Evolutionary conservation across 1,140 invertebrate genomes (phyloP), one percentile per base, ranked within the genome.

Genomic region (Euwallacea similis): DNA sequence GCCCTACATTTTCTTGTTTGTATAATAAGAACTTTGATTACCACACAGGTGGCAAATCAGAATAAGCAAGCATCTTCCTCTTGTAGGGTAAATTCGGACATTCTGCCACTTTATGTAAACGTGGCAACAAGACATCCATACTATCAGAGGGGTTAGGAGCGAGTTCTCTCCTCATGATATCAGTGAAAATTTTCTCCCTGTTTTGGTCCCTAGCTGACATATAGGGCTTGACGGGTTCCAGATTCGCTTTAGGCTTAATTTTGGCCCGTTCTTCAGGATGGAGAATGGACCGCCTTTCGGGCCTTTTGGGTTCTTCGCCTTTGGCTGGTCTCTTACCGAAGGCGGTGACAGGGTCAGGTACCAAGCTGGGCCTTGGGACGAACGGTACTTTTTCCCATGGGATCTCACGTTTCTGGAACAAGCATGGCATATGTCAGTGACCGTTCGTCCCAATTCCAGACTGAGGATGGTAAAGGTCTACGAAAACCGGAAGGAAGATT

Each of bases 351-450:
- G 91, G 91, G 80, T 91, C 90, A 60, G 91, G 87, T 71, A 93
- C 88, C 79, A 92, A 86, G 75, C 91, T 91, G 72, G 92, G 91
- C 72, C 92, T 85, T 71, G 92, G 90, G 75, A 93, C 91, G 80
- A 87, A 88, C 73, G 92, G 92, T 78, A 92, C 89, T 85, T 92
- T 92, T 82, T 93, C 90, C 91, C 91, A 94, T 75, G 91, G 90
- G 75, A 92, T 89, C 80, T 86, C 85, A 76, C 85, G 86, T 86
- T 87, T 91, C 91, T 93, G 90, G 81, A 90, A 90, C 64, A 75
- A 74, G 66, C 74, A 73, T 60, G 69, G 72, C 73, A 75, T 67
- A 64, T 42, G 63, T 74, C 78, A 82, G 79, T 82, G 46, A 54
- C 69, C 50, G 71, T 73, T 75, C 72, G 74, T 73, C 70, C 74